Conservation (phyloP, 2,113 vertebrate species). For the Narcine bancroftii region DNA sequence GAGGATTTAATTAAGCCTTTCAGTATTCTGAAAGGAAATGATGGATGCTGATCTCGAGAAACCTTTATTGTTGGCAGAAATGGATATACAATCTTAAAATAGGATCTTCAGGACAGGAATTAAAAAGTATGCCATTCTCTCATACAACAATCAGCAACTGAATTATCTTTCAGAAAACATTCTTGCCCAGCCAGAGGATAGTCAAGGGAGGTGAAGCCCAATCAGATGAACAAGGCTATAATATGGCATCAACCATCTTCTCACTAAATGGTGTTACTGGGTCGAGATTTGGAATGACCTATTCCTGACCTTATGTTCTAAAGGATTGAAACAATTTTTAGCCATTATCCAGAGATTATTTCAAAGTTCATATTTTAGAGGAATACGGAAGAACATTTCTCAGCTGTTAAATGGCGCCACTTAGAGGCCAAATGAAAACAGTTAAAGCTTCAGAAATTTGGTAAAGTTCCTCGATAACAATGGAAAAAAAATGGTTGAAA, state of each 20-base stretch:
- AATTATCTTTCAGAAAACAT: not conserved
- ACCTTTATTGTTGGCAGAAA: not conserved
- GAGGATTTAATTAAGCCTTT: not conserved
- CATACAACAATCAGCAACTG: not conserved
- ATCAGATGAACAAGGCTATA: not conserved
- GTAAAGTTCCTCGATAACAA: not conserved
- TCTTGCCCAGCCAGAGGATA: not conserved
- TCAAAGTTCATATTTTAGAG: not conserved
- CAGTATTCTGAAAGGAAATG: not conserved
- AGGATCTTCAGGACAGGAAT: not conserved
- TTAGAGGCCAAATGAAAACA: not conserved
- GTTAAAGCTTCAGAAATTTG: not conserved
- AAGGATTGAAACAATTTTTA: not conserved
- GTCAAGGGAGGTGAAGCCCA: not conserved
- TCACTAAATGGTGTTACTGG: not conserved
- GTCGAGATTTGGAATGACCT: not conserved
- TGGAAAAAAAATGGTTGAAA: not conserved
- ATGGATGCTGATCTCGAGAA: not conserved
- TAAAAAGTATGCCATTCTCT: not conserved
- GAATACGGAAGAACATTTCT: not conserved
- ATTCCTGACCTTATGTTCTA: not conserved
- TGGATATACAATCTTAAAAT: not conserved
- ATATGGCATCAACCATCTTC: not conserved
- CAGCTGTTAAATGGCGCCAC: conserved; percentile 19
- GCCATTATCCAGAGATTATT: not conserved